phyloP scores from a whole-genome alignment of 2,113 vertebrate genomes.

The Bolborhynchus lineola region DNA sequence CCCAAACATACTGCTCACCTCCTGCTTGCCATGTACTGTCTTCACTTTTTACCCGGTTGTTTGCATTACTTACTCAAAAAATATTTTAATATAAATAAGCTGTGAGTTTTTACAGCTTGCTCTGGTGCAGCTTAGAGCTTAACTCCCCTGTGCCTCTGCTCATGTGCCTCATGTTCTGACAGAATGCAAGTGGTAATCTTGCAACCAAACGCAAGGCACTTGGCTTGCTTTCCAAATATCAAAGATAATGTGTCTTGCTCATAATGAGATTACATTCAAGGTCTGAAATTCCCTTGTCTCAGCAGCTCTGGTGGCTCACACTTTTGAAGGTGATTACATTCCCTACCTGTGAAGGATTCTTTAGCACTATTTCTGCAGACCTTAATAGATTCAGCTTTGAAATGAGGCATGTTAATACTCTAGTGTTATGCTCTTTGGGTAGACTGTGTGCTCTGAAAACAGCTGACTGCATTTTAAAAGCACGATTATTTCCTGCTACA shows the following conservation, averaged over 20 bases:
- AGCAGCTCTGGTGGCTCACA: not conserved
- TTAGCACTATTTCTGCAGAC: not conserved
- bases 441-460: not conserved
- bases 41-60: not conserved
- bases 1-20: not conserved
- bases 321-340: not conserved
- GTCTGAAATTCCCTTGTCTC: constrained; percentile 17
- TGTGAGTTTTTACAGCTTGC: constrained; percentile 2
- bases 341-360: not conserved
- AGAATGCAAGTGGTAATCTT: not conserved
- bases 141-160: not conserved
- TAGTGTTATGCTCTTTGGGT: not conserved
- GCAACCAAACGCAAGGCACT: not conserved
- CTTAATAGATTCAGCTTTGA: not conserved
- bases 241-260: not conserved
- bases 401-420: not conserved
- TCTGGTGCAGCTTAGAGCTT: not conserved
- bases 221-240: not conserved
- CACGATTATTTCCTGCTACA: not conserved
- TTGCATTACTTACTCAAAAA: not conserved
- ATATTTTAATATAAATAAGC: constrained; percentile 28
- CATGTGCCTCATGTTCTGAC: not conserved
- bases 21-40: not conserved
- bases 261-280: constrained; percentile 7
- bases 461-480: not conserved